These are phyloP conservation scores for Tenodera sinensis DNA, from an alignment of 2,888 invertebrate genomes.

Conservation along the genomic window DNA sequence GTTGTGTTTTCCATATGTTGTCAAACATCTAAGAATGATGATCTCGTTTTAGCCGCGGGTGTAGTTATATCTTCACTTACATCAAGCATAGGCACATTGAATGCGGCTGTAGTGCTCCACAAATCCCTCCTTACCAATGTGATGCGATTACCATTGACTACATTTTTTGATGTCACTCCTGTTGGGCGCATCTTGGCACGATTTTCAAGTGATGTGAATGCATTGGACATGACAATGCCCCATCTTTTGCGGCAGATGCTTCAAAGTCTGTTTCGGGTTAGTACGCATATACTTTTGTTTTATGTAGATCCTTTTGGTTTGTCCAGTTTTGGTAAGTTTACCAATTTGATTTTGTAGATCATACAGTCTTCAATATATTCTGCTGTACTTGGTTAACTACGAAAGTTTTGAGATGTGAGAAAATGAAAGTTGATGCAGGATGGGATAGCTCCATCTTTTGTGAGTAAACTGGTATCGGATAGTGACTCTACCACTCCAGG, in stretches of 20 bases:
- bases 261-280: constrained; percentile 41
- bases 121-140: constrained; percentile 52
- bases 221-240: constrained; percentile 53
- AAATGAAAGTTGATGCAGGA: too few relatives aligned
- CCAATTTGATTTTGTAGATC: too few relatives aligned
- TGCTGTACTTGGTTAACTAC: too few relatives aligned
- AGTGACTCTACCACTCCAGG: too few relatives aligned
- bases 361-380: too few relatives aligned
- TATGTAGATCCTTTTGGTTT: too few relatives aligned
- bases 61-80: constrained; percentile 54
- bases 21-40: constrained; percentile 32
- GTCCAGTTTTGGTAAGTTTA: too few relatives aligned
- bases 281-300: background rate
- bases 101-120: constrained; percentile 60
- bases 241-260: constrained; percentile 37
- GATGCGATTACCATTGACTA: constrained; percentile 54
- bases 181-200: constrained; percentile 68
- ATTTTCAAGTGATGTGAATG: constrained; percentile 56
- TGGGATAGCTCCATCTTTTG: too few relatives aligned
- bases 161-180: constrained; percentile 75
- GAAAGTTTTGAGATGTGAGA: too few relatives aligned
- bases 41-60: constrained; percentile 46
- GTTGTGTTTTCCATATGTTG: background rate
- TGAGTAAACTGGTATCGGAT: too few relatives aligned
- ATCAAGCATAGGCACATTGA: constrained; percentile 56